Percentiles rank a stretch among this genome's conserved stretches.
phyloP scores from a whole-genome alignment of 2,888 invertebrate genomes.

The Diadromus collaris region DNA sequence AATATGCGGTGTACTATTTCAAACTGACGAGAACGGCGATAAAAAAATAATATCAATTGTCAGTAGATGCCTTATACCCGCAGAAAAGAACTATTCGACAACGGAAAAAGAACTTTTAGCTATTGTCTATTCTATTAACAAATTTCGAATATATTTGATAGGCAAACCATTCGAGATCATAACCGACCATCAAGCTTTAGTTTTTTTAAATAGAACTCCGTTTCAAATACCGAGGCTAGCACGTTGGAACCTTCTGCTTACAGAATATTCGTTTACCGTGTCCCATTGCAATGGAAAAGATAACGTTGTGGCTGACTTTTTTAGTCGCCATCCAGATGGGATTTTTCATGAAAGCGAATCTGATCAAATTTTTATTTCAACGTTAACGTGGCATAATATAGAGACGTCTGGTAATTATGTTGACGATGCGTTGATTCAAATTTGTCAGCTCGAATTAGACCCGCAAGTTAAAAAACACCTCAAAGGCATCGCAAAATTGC shows the following conservation, averaged over 20 bases:
- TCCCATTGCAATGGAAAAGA: conserved; percentile 54
- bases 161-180: conserved; percentile 61
- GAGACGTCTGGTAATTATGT: conserved; percentile 13
- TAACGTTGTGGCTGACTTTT: conserved; percentile 57
- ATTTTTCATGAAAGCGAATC: conserved; percentile 40
- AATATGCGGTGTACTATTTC: conserved; percentile 62
- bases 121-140: conserved; percentile 56
- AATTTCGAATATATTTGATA: conserved; percentile 59
- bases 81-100: conserved; percentile 7
- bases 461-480: conserved; percentile 21
- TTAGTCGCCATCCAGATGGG: conserved; percentile 48
- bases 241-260: conserved; percentile 55
- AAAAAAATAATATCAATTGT: conserved; percentile 60
- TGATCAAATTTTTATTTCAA: conserved; percentile 33
- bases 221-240: conserved; percentile 45
- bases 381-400: conserved; percentile 11
- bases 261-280: conserved; percentile 44
- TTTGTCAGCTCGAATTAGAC: conserved; percentile 31
- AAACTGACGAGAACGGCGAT: conserved; percentile 31
- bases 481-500: conserved; percentile 12
- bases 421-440: not conserved
- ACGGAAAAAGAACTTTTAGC: conserved; percentile 40
- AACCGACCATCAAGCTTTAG: conserved; percentile 57
- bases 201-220: conserved; percentile 58
- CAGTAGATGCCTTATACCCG: conserved; percentile 57